Percentiles rank a stretch among this genome's conserved stretches.
These are phyloP conservation scores for Mesorhabditis sp. DNA, from an alignment of 2,888 invertebrate genomes.

Conservation along the genomic window DNA sequence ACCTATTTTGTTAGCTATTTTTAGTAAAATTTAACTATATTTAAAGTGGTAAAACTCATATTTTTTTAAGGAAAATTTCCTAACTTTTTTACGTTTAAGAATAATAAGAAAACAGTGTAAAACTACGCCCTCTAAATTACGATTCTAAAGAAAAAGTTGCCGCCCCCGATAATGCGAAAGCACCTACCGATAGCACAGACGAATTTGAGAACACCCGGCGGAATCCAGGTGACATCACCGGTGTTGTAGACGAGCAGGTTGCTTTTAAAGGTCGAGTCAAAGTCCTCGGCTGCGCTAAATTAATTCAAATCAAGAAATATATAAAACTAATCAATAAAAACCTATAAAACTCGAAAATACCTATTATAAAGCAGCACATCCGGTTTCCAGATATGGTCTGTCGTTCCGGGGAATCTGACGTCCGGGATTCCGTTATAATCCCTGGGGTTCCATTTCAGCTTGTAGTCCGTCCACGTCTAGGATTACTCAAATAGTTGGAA, in stretches of 20 bases:
- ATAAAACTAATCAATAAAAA: not conserved
- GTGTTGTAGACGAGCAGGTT: slow-evolving; percentile 43
- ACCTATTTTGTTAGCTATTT: too few relatives aligned
- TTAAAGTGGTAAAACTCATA: too few relatives aligned
- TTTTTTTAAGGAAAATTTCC: too few relatives aligned
- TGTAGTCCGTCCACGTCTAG: slow-evolving; percentile 47
- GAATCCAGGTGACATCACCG: slow-evolving; percentile 50
- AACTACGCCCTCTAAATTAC: too few relatives aligned
- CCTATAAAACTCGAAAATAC: not conserved
- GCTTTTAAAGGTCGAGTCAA: slow-evolving; percentile 45
- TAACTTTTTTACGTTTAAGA: too few relatives aligned
- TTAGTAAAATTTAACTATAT: too few relatives aligned
- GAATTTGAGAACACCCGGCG: slow-evolving; percentile 46
- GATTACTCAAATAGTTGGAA: slow-evolving; percentile 8
- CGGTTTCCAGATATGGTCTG: slow-evolving; percentile 80
- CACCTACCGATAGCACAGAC: slow-evolving; percentile 22
- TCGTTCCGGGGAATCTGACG: slow-evolving; percentile 45
- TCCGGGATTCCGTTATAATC: slow-evolving; percentile 46
- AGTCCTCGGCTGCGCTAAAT: slow-evolving; percentile 41
- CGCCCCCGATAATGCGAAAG: too few relatives aligned
- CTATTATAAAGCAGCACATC: slow-evolving; percentile 66
- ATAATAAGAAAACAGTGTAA: too few relatives aligned
- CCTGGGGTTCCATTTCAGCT: slow-evolving; percentile 45
- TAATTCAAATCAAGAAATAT: not conserved
- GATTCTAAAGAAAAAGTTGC: not conserved